Evolutionary conservation across 2,888 invertebrate species (phyloP), one percentile per base, ranked within the genome.

Genomic region (Pasiphila rectangulata): DNA sequence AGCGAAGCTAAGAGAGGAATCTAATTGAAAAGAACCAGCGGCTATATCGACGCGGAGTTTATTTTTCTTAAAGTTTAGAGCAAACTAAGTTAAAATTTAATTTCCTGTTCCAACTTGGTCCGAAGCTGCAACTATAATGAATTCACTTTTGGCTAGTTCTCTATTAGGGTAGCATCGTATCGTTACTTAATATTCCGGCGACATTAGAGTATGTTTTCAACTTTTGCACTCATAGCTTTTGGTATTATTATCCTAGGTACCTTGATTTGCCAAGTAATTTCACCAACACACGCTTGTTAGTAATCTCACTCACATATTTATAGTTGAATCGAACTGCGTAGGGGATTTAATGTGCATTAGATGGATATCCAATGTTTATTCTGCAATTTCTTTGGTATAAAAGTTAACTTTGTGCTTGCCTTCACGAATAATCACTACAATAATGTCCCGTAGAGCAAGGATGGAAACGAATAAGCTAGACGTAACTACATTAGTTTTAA

Each of bases 121-220:
- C 20, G 23, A 13, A 25, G 36, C 40, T 43, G 45, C 39, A 49
- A 23, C 45, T 48, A 39, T 53, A 49, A 53, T 51, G 49, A 51
- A 56, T 56, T 56, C 47, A 59, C 48, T 59, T 53, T 51, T 53
- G 47, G 44, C 32, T 49, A 44, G 48, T 49, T 54, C 47, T 46
- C 43, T 43, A 51, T 54, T 46, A 47, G 42, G 30, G 35, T 42
- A 21, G 34, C 17, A 44, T 42, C 45, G 41, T 50, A 38, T 17
- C 12, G 20, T 35, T 38, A 35, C 39, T 46, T 46, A 30, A 23
- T 44, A 46, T 41, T 45, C 40, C 34, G 34, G 44, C 46, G 42
- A 40, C 50, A 37, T 39, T 17, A 3, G 41, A 56, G 36, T 37
- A 41, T 39, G 34, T 44, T 20, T 9, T 47, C 7, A 30, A 52